Evolutionary conservation across 2,888 invertebrate genomes (phyloP), one percentile per base, ranked within the genome.

Genomic region (Schizotus pectinicornis): DNA sequence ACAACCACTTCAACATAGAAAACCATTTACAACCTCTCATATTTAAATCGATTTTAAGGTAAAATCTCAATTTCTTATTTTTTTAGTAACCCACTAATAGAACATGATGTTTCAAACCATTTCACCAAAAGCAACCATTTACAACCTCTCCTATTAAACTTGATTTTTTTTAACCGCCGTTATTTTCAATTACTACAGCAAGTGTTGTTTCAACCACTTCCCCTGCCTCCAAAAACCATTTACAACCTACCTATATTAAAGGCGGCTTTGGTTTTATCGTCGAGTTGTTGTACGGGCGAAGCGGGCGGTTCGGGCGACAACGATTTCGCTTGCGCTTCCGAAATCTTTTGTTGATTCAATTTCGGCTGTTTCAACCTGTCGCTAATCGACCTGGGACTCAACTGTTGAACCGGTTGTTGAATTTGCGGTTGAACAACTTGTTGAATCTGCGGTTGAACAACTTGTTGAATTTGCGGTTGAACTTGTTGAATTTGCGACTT

Each of bases 351-450:
- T 42, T 73, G 74, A 53, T 75, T 74, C 54, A 78, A 59, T 59
- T 75, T 77, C 3, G 79, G 79, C 52, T 79, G 79, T 56, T 72
- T 77, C 49, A 79, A 67, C 33, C 79, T 63, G 54, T 79, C 79
- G 48, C 73, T 76, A 9, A 79, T 74, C 11, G 75, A 76, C 51
- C 72, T 67, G 6, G 76, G 76, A 56, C 72, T 73, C 8, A 60
- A 32, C 50, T 63, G 72, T 6, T 31, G 38, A 45, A 42, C 56
- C n/a, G 13, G 36, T 51, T 53, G 45, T 53, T 39, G 51, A 43
- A 9, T 61, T 9, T 56, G 59, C 22, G 62, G 62, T 11, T n/a
- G n/a, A n/a, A n/a, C n/a, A n/a, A n/a, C n/a, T n/a, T 61, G 14
- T 42, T 56, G 58, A 14, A 52, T n/a, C n/a, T 7, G 54, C 12